Base-by-base conservation (phyloP, 2,797 vertebrate genomes). In the Cheirogaleus major region DNA sequence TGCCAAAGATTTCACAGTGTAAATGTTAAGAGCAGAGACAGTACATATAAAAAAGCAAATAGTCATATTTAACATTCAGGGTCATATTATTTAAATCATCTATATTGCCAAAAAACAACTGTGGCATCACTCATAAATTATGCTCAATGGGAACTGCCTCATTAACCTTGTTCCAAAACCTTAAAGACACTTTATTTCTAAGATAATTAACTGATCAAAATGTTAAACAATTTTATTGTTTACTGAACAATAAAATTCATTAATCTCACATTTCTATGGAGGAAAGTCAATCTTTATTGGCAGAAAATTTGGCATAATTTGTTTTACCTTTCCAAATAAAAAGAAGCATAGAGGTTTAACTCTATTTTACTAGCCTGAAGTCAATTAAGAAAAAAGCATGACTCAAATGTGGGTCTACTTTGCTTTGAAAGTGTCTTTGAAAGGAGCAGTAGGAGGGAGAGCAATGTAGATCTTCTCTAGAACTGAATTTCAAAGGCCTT, bases 1-100 rank as follows among this genome's bases (percentile, higher is more conserved):
- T 92, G 86, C 78, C 95, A 92, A 88, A 97, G 92, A 94, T 50
- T 89, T 72, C n/a, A 79, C 6, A 78, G 84, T 93, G 90, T 97
- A 98, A 98, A 97, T 96, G 83, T 63, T 88, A 92, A 93, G 23
- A 89, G 69, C 43, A 98, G 96, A 94, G 0, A 1, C 80, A 72
- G 48, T 61, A 96, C 83, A 93, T 82, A 95, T 65, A 83, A 79
- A 92, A 92, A 95, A 95, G 87, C 65, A 89, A 90, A 81, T 0
- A 78, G 76, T 95, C 93, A 96, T 88, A 96, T 91, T 96, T 97
- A 96, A 90, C 85, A 98, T 95, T 98, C 97, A 98, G 98, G 96
- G 97, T 97, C 97, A 97, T 70, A 86, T 41, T 96, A 97, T 86
- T 97, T 93, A 98, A 98, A 98, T 96, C 86, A 93, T 41, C 22